Conservation (phyloP, 2,888 invertebrate species). For the Dione vanillae region DNA sequence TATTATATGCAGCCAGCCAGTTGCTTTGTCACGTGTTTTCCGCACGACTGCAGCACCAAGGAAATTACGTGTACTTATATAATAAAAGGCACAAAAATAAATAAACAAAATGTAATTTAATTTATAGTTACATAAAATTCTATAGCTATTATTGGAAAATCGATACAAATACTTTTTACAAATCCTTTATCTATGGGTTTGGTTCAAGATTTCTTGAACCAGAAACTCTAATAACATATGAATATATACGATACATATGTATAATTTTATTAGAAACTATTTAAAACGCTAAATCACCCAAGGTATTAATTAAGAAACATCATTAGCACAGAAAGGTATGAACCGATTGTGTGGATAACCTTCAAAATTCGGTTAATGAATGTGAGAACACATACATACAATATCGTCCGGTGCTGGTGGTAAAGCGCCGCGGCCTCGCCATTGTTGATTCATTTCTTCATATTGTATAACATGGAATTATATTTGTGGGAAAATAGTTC, state of each 20-base stretch:
- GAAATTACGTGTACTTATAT: not conserved
- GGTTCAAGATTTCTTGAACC: not conserved
- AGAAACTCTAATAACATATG: not conserved
- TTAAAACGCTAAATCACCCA: slow-evolving; percentile 1
- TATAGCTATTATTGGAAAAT: too few species aligned
- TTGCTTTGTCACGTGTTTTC: not conserved
- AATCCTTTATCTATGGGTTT: too few species aligned
- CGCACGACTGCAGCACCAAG: slow-evolving; percentile 12
- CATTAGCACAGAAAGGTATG: slow-evolving; percentile 39
- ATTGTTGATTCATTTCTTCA: slow-evolving; percentile 41
- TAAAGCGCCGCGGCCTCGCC: slow-evolving; percentile 36
- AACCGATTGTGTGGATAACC: slow-evolving; percentile 52
- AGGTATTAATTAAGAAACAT: slow-evolving; percentile 22
- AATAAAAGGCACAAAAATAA: not conserved
- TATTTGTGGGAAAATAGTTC: slow-evolving; percentile 32
- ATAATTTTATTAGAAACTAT: not conserved
- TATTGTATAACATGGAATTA: slow-evolving; percentile 36
- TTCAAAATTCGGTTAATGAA: slow-evolving; percentile 61
- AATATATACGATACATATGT: not conserved
- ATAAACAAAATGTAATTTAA: not conserved
- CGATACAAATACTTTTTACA: too few species aligned
- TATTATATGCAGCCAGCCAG: not conserved
- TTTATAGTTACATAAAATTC: too few species aligned
- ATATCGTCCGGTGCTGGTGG: slow-evolving; percentile 26
- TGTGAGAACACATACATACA: slow-evolving; percentile 58